These are phyloP conservation scores for Xiphophorus birchmanni DNA, from an alignment of 2,797 vertebrate genomes.

Conservation along the genomic window DNA sequence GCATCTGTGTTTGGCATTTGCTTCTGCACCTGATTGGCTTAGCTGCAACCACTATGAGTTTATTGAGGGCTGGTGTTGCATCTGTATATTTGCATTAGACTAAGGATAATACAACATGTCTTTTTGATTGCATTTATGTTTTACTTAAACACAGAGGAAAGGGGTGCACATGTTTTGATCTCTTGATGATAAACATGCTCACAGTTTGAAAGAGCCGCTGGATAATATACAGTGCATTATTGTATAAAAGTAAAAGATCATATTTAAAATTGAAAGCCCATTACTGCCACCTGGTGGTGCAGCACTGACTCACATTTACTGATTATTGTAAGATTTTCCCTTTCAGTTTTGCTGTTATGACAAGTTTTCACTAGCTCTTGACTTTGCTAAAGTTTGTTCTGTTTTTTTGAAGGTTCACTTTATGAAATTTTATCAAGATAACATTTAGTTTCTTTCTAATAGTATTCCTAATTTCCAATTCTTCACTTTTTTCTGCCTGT, in stretches of 20 bases:
- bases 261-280: constrained; percentile 15
- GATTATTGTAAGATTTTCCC: not conserved
- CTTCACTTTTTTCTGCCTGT: not conserved
- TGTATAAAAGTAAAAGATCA: not conserved
- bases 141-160: not conserved
- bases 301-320: not conserved
- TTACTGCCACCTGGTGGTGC: constrained; percentile 73
- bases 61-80: constrained; percentile 3
- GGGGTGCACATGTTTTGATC: constrained; percentile 11
- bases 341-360: not conserved
- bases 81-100: constrained; percentile 34
- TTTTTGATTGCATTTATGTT: constrained; percentile 24
- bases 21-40: constrained; percentile 46
- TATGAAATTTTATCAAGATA: constrained; percentile 12
- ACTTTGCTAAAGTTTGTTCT: not conserved
- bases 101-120: constrained; percentile 54
- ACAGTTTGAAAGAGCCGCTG: constrained; percentile 12
- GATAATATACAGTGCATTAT: constrained; percentile 21
- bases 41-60: constrained; percentile 36
- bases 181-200: constrained; percentile 13
- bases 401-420: not conserved
- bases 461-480: constrained; percentile 39
- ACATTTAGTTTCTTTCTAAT: constrained; percentile 32
- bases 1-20: constrained; percentile 28
- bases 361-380: not conserved